A percentile compares a stretch with the other conserved stretches of the same genome.
These are phyloP conservation scores for Listronotus oregonensis DNA, from an alignment of 1,140 invertebrate genomes.

Conservation along the genomic window DNA sequence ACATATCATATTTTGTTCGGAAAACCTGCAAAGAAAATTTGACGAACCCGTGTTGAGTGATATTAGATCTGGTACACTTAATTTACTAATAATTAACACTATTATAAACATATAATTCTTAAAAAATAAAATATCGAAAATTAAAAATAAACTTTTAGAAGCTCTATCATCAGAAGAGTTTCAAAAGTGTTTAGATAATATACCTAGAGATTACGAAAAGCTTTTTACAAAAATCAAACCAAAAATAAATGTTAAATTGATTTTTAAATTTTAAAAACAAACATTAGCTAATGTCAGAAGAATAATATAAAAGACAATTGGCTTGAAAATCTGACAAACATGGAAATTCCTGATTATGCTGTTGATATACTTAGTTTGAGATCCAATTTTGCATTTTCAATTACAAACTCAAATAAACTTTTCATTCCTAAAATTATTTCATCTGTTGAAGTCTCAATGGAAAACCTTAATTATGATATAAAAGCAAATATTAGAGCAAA, in stretches of 20 bases:
- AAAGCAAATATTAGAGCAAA: slow-evolving; percentile 2
- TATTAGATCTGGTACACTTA: no score
- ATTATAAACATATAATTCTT: no score
- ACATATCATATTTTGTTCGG: no score
- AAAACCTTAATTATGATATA: background rate
- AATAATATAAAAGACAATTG: background rate
- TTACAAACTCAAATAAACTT: background rate
- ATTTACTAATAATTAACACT: no score
- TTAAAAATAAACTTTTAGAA: no score
- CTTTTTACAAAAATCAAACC: background rate
- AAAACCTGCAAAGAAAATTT: no score
- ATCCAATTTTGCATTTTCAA: background rate
- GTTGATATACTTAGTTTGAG: background rate
- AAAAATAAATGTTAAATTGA: background rate
- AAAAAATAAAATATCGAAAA: no score
- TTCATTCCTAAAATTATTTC: background rate
- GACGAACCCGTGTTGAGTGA: no score
- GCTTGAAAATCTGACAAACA: no score
- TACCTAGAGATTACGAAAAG: no score
- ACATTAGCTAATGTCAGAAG: background rate
- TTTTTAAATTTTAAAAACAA: background rate
- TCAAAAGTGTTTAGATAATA: no score
- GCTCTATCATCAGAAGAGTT: no score
- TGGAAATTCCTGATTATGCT: background rate
- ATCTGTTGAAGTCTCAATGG: background rate